Evolutionary conservation across 2,797 vertebrate genomes (phyloP).

Genomic region (Malacoraja senta): DNA sequence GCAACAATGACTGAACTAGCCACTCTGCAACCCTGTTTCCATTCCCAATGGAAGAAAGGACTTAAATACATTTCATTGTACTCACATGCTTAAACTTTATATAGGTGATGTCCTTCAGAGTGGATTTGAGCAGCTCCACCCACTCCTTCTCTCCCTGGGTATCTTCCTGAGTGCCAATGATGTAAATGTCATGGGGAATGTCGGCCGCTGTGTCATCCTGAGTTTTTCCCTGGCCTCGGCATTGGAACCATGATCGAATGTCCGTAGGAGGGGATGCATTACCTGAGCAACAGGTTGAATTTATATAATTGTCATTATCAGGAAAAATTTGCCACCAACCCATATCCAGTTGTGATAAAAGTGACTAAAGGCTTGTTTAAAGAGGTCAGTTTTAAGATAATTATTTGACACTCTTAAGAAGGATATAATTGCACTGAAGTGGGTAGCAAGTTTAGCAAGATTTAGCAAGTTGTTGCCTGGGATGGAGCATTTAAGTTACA

Average conservation of each 20-base stretch:
- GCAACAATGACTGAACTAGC: background rate
- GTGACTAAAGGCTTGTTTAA: background rate
- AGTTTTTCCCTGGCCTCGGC: conserved; percentile 90
- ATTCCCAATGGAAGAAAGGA: background rate
- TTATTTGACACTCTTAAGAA: too few relatives aligned
- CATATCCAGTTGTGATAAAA: background rate
- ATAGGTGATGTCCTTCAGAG: conserved; percentile 81
- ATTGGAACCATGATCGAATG: conserved; percentile 92
- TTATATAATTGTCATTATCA: background rate
- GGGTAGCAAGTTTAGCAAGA: too few relatives aligned
- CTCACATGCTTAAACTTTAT: conserved; percentile 87
- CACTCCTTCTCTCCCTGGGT: conserved; percentile 84
- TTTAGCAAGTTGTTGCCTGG: too few relatives aligned
- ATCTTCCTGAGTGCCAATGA: conserved; percentile 94
- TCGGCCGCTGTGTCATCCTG: conserved; percentile 86
- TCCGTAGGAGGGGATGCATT: conserved; percentile 76
- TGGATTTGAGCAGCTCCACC: conserved; percentile 73
- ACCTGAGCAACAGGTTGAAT: conserved; percentile 56
- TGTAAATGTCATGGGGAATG: conserved; percentile 92
- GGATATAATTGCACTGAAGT: too few relatives aligned
- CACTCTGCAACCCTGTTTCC: background rate
- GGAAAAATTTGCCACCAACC: background rate
- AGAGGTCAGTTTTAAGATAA: background rate
- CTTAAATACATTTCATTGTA: background rate
- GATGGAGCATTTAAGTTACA: too few relatives aligned